Percentiles rank a stretch among this genome's conserved stretches.
phyloP scores from a whole-genome alignment of 1,140 invertebrate genomes.

The Micrasema longulum region DNA sequence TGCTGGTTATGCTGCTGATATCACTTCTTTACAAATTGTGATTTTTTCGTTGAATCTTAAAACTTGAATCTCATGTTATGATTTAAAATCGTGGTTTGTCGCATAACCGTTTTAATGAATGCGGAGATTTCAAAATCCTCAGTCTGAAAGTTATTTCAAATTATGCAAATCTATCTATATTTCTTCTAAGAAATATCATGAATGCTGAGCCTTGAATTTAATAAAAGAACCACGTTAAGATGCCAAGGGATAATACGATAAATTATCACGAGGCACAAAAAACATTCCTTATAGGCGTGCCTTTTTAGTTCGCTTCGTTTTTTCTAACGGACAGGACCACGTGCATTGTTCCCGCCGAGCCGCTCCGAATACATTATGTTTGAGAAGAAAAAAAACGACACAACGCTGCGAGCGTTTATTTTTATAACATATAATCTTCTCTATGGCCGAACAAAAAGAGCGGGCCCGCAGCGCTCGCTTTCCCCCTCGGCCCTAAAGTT shows the following conservation, averaged over 20 bases:
- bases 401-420: constrained; percentile 42
- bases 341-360: constrained; percentile 28
- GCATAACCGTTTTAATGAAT: too few relatives aligned
- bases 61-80: too few relatives aligned
- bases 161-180: too few relatives aligned
- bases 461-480: constrained; percentile 2
- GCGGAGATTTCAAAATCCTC: too few relatives aligned
- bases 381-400: constrained; percentile 31
- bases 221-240: background rate
- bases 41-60: too few relatives aligned
- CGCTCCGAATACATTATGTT: constrained; percentile 47
- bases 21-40: too few relatives aligned
- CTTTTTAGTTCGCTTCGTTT: constrained; percentile 34
- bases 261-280: constrained; percentile 29
- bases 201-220: too few relatives aligned
- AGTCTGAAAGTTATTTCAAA: too few relatives aligned
- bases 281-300: constrained; percentile 41
- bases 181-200: too few relatives aligned
- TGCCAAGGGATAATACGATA: constrained; percentile 15
- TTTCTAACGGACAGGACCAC: constrained; percentile 30
- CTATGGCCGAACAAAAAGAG: constrained; percentile 41
- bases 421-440: constrained; percentile 44
- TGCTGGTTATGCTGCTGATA: too few relatives aligned
- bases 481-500: background rate
- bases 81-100: too few relatives aligned